These are phyloP conservation scores for Ooceraea biroi DNA, from an alignment of 1,140 invertebrate species.

Conservation along the genomic window DNA sequence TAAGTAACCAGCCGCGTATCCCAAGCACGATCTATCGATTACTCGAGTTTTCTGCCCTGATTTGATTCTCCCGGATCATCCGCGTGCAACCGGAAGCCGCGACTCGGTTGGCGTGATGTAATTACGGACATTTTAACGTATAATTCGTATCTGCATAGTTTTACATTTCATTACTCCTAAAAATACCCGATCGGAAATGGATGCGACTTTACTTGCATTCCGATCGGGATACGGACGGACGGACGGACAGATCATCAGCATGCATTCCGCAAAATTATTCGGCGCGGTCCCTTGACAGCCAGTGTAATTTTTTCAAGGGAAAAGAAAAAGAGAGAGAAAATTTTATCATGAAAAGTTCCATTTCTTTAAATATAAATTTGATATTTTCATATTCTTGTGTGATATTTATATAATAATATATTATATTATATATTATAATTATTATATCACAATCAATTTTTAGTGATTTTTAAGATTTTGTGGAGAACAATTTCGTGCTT, in stretches of 20 bases:
- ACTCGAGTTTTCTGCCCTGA: conserved; percentile 24
- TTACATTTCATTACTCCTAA: conserved; percentile 51
- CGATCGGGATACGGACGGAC: not conserved
- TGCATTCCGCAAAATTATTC: conserved; percentile 5
- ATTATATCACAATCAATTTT: no score
- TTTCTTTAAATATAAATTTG: not conserved
- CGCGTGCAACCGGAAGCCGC: not conserved
- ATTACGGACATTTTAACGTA: conserved; percentile 44
- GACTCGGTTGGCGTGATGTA: conserved; percentile 14
- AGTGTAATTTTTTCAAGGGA: not conserved
- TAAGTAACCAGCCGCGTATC: conserved; percentile 40
- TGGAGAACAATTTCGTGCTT: conserved; percentile 77
- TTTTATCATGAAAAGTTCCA: not conserved
- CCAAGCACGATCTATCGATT: conserved; percentile 52
- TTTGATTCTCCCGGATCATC: conserved; percentile 24
- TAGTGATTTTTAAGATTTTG: not conserved
- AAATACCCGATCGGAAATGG: conserved; percentile 10
- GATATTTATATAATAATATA: no score
- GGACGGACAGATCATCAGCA: not conserved
- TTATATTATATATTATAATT: no score
- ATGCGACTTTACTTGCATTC: conserved; percentile 16
- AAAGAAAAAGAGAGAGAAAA: no score
- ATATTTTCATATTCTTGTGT: no score
- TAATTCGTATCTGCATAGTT: conserved; percentile 49
- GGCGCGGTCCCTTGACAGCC: not conserved